Base-by-base conservation (phyloP, 2,888 invertebrate genomes). In the Herminia tarsipennalis region DNA sequence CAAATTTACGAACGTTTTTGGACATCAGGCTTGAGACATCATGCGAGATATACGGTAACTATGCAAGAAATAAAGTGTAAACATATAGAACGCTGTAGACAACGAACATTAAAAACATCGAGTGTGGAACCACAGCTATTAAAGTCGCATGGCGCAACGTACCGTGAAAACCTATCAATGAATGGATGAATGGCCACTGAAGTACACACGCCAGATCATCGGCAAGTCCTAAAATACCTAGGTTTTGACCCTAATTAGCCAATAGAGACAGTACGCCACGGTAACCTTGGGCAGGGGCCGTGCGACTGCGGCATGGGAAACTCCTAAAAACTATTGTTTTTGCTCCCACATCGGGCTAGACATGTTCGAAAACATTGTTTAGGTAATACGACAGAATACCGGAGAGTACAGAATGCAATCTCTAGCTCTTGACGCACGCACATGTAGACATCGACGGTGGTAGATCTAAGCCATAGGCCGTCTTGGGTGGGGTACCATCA, bases 261-360 rank as follows among this genome's bases (percentile, higher is more conserved):
- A 65, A 68, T 57, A 53, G 43, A 55, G 56, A 46, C 63, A 67
- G 58, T 62, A 59, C 62, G 67, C 62, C 61, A 70, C 57, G 51
- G 43, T 38, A 55, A 56, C 72, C 77, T 71, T 72, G 40, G 16
- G 13, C 2, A 8, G 62, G 66, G 81, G 81, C 81, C 81, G 81
- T 81, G 81, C 47, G 81, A 81, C 42, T 17, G 14, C 37, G 12
- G 64, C 73, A 66, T 81, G 81, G 73, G 81, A 81, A 80, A 64
- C 64, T 40, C 66, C 67, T 66, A 55, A 71, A 70, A 72, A 52
- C 63, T 61, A 76, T 76, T 72, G 72, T 78, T 72, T 73, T 68
- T 66, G 56, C 59, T 50, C 43, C 42, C 25, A 29, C 13, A 13
- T 33, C 24, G 38, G 22, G 25, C 47, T 45, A 40, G 30, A 45